A percentile compares a stretch with the other conserved stretches of the same genome.
These are phyloP conservation scores for Rugalucina vietnamica DNA, from an alignment of 2,888 invertebrate genomes.

Conservation along the genomic window DNA sequence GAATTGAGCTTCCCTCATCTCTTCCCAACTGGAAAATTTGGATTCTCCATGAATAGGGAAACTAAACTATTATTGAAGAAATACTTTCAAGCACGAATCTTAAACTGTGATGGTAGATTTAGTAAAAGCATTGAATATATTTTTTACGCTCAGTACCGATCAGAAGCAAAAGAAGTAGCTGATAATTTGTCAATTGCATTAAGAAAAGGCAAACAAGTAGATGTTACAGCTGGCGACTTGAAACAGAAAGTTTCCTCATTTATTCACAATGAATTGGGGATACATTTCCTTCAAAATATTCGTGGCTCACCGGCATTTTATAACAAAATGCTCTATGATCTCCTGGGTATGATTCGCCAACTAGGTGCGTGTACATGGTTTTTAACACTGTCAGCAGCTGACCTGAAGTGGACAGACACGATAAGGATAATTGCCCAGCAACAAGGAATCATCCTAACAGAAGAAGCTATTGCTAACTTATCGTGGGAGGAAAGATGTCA, in stretches of 20 bases:
- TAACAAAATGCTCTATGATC: slow-evolving; percentile 52
- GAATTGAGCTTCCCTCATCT: slow-evolving; percentile 44
- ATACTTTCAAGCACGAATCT: slow-evolving; percentile 37
- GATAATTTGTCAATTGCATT: slow-evolving; percentile 28
- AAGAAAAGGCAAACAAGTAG: slow-evolving; percentile 36
- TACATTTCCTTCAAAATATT: slow-evolving; percentile 54
- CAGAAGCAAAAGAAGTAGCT: slow-evolving; percentile 52
- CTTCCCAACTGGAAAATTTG: slow-evolving; percentile 44
- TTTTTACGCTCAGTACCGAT: slow-evolving; percentile 54
- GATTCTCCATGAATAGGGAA: slow-evolving; percentile 11
- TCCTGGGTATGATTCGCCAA: slow-evolving; percentile 69
- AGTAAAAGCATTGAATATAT: slow-evolving; percentile 55
- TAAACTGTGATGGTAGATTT: slow-evolving; percentile 53
- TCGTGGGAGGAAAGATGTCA: slow-evolving; percentile 45
- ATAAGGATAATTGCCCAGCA: slow-evolving; percentile 50
- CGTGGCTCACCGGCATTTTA: slow-evolving; percentile 61
- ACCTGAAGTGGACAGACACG: slow-evolving; percentile 65
- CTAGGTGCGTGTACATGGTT: slow-evolving; percentile 66
- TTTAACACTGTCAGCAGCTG: slow-evolving; percentile 66
- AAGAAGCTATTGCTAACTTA: slow-evolving; percentile 30
- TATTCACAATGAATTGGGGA: slow-evolving; percentile 38
- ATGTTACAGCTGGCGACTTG: slow-evolving; percentile 47
- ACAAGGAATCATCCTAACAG: slow-evolving; percentile 29
- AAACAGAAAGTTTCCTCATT: slow-evolving; percentile 25
- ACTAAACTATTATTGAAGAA: slow-evolving; percentile 37